Evolutionary conservation across 2,797 vertebrate species (phyloP).

Genomic region (Sebastes jordani): DNA sequence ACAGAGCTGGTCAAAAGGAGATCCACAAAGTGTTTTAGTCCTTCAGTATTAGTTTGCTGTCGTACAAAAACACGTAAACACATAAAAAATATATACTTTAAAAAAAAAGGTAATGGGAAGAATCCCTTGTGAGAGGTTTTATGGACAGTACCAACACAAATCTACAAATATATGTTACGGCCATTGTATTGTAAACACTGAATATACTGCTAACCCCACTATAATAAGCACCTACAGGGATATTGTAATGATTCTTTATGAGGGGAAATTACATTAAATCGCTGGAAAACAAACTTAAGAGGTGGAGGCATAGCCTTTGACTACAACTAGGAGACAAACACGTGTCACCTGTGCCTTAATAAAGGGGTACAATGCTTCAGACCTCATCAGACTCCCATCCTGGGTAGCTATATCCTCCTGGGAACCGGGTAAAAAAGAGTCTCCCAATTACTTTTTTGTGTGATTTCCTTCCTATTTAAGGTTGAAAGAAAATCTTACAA

Average conservation of each 20-base stretch:
- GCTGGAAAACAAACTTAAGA: constrained; percentile 33
- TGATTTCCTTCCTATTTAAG: too few species aligned
- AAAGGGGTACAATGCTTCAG: background rate
- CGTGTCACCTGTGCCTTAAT: background rate
- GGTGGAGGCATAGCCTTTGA: constrained; percentile 21
- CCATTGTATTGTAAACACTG: constrained; percentile 23
- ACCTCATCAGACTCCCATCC: background rate
- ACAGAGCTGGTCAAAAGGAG: constrained; percentile 11
- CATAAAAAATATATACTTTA: constrained; percentile 49
- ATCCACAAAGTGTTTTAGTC: constrained; percentile 15
- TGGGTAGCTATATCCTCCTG: too few species aligned
- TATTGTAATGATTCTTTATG: constrained; percentile 9
- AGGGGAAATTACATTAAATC: constrained; percentile 39
- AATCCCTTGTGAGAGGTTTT: constrained; percentile 19
- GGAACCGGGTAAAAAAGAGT: too few species aligned
- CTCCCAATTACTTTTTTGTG: too few species aligned
- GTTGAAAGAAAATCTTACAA: too few species aligned
- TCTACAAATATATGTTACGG: constrained; percentile 25
- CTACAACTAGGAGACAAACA: constrained; percentile 2
- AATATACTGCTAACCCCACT: constrained; percentile 13
- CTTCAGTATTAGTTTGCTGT: constrained; percentile 41
- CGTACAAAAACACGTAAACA: constrained; percentile 55
- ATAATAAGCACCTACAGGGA: constrained; percentile 3
- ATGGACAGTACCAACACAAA: constrained; percentile 24
- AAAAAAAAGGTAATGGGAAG: constrained; percentile 34